A percentile compares a stretch with the other conserved stretches of the same genome.
These are phyloP conservation scores for Scarus forsteni DNA, from an alignment of 2,797 vertebrate genomes.

Conservation along the genomic window DNA sequence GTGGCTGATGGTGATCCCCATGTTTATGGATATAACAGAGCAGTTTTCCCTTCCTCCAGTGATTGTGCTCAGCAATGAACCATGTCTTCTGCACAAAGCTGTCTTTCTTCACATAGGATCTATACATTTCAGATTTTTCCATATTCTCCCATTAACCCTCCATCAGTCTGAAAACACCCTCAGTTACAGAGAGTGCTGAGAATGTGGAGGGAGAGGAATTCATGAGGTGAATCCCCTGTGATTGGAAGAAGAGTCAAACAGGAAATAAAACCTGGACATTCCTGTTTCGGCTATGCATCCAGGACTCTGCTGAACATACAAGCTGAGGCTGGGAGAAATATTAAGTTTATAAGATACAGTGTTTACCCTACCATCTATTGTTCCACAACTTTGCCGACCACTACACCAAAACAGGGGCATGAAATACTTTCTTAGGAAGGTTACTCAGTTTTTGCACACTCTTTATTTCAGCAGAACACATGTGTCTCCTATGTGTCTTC, in stretches of 20 bases:
- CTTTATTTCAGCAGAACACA: too few relatives aligned
- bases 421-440: too few relatives aligned
- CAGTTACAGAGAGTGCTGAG: slow-evolving; percentile 34
- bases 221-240: slow-evolving; percentile 46
- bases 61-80: slow-evolving; percentile 44
- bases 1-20: slow-evolving; percentile 12
- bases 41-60: slow-evolving; percentile 14
- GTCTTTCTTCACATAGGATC: slow-evolving; percentile 58
- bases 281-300: slow-evolving; percentile 49
- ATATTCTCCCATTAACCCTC: slow-evolving; percentile 39
- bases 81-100: slow-evolving; percentile 52
- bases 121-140: slow-evolving; percentile 54
- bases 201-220: slow-evolving; percentile 57
- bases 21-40: slow-evolving; percentile 15
- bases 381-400: too few relatives aligned
- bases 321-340: too few relatives aligned
- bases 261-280: slow-evolving; percentile 76
- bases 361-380: too few relatives aligned
- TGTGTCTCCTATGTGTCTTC: too few relatives aligned
- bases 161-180: slow-evolving; percentile 35
- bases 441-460: too few relatives aligned
- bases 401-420: too few relatives aligned
- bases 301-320: slow-evolving; percentile 20
- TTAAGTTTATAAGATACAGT: too few relatives aligned
- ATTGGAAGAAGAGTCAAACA: slow-evolving; percentile 51